Conservation (phyloP, 2,113 vertebrate species). For the Isurus oxyrinchus region DNA sequence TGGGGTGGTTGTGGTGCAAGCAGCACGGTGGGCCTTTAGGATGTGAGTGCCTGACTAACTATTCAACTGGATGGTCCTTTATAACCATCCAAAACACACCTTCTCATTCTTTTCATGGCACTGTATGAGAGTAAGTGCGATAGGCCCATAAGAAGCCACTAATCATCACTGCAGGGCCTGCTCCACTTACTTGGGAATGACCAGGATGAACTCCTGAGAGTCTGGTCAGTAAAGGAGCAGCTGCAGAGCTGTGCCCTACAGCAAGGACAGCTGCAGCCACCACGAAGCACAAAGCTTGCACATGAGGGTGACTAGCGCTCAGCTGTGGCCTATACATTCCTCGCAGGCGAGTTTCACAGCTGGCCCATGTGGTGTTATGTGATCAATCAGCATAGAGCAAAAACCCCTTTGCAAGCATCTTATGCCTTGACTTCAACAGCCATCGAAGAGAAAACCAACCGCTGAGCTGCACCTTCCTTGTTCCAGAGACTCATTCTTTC, state of each 20-base stretch:
- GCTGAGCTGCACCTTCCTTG: not conserved
- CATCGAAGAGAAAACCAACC: not conserved
- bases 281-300: not conserved
- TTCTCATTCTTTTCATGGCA: not conserved
- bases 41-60: not conserved
- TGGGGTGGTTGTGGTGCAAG: too few species aligned
- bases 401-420: not conserved
- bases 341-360: not conserved
- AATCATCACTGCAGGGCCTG: not conserved
- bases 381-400: not conserved
- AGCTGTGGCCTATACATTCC: not conserved
- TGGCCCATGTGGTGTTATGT: not conserved
- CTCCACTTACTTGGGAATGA: not conserved
- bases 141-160: not conserved
- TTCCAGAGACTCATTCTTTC: not conserved
- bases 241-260: not conserved
- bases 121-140: not conserved
- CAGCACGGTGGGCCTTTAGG: not conserved
- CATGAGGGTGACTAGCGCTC: not conserved
- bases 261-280: not conserved
- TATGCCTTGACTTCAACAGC: not conserved
- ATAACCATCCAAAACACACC: not conserved
- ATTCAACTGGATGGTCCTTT: not conserved
- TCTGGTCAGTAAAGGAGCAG: not conserved
- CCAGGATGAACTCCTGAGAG: not conserved